Evolutionary conservation across 2,888 invertebrate species (phyloP).

Genomic region (Monoplex corrugatus): DNA sequence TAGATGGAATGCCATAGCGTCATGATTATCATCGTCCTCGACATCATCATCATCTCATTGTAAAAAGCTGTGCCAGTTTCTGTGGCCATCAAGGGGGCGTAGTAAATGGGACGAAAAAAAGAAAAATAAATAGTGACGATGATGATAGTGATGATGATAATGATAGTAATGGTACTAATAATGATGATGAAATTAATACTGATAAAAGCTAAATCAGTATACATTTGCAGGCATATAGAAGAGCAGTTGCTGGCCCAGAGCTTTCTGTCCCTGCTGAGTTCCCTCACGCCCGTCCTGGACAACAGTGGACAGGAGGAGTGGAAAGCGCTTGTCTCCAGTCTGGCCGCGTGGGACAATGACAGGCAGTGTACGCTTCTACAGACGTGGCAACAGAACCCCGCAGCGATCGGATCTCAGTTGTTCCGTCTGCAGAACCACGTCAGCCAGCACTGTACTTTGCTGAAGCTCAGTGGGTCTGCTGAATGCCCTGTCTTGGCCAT

Average conservation of each 20-base stretch:
- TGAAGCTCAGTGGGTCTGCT: neutral
- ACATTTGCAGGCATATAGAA: constrained; percentile 50
- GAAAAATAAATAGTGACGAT: no score
- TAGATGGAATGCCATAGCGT: no score
- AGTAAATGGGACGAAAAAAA: no score
- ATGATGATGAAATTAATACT: no score
- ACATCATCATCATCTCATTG: no score
- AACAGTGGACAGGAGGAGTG: constrained; percentile 35
- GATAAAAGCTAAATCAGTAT: neutral
- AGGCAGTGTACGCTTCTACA: neutral
- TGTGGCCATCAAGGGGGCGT: no score
- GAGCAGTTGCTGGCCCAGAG: constrained; percentile 46
- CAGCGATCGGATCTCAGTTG: neutral
- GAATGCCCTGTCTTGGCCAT: neutral
- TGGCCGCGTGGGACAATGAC: neutral
- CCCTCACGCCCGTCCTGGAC: constrained; percentile 42
- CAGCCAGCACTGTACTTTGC: neutral
- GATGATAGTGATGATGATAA: no score
- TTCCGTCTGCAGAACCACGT: neutral
- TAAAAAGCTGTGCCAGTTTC: no score
- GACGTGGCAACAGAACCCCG: neutral
- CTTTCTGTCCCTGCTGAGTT: constrained; percentile 51
- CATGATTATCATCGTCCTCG: no score
- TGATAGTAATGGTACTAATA: no score
- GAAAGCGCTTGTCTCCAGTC: neutral